Evolutionary conservation across 2,113 vertebrate species (phyloP), one percentile per base, ranked within the genome.

Genomic region (Picathartes gymnocephalus): DNA sequence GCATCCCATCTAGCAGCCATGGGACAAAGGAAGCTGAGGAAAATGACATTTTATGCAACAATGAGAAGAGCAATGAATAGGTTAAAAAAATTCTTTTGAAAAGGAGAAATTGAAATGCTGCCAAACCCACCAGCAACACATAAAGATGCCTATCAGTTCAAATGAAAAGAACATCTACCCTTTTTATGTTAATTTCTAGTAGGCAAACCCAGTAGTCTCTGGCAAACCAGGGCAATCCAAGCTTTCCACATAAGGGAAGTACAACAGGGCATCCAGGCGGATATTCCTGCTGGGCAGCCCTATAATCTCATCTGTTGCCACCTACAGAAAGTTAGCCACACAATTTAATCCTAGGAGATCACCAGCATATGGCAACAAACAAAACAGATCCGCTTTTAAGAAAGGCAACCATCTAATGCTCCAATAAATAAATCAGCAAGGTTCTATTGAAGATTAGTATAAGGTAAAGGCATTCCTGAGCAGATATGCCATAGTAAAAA

Each of bases 371-470:
- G 14, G 3, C 53, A 86, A 33, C 25, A 72, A 76, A 81, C 3
- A 48, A 56, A 68, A n/a, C 7, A 74, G 45, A 53, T 6, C 8
- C 9, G n/a, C 30, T 62, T 15, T 42, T 30, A 60, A 57, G 37
- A 57, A 45, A 69, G 25, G 22, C 11, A 10, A 48, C 11, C 14
- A 68, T 18, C 22, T 30, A 18, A 12, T 70, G 42, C 28, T 50
- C n/a, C 73, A 54, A 8, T 50, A 47, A 92, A 93, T 66, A 33
- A 25, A 85, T n/a, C 28, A 80, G 3, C 3, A 50, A 4, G 4
- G 65, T 12, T 76, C 22, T 19, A 9, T 0, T 18, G 5, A 44
- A 16, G 31, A 25, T 45, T 5, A 54, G 17, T 4, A 5, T 10
- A 25, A 68, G 5, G 7, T 21, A 42, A 80, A 83, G 40, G 31